Base-by-base conservation (phyloP, 2,888 invertebrate species). In the Macrosiphum euphorbiae region DNA sequence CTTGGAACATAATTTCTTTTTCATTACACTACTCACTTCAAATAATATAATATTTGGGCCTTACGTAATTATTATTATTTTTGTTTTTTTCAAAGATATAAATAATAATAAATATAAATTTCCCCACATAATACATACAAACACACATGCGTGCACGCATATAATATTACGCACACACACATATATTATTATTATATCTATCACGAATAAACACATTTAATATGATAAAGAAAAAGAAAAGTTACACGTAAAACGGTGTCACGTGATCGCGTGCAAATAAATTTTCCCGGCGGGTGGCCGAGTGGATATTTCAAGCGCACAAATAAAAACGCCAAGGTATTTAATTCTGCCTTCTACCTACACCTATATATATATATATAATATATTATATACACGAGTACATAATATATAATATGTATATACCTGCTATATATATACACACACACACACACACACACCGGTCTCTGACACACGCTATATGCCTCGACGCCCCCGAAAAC, bases 211-310 rank as follows among this genome's bases (percentile, higher is more conserved):
- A 91, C 91, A 91, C 91, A 58, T 91, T 91, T 91, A 91, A 91
- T 44, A 58, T 55, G 84, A 58, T 58, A 44, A 52, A 52, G 41
- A 58, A 88, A 50, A 44, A 90, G 11, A 90, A 85, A 90, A 67
- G n/a, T 44, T 86, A 90, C 61, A 85, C 86, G 47, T 87, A 61
- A 67, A 87, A 86, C 24, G 86, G 61, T 94, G 67, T 94, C 86
- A 41, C 94, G 90, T 90, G 94, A 90, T 94, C 61, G 94, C 90
- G 94, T 94, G 94, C 90, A 50, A 94, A 90, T 93, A 93, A 86
- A 93, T 93, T 93, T 26, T 26, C 85, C n/a, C n/a, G 86, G 24
- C 7, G 58, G 3, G 26, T 7, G 20, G 20, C 13, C 44, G 20
- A 89, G 90, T 67, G 90, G 85, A 88, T 78, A 88, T 88, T 88